phyloP scores from a whole-genome alignment of 2,797 vertebrate species.

The Clarias fuscus region DNA sequence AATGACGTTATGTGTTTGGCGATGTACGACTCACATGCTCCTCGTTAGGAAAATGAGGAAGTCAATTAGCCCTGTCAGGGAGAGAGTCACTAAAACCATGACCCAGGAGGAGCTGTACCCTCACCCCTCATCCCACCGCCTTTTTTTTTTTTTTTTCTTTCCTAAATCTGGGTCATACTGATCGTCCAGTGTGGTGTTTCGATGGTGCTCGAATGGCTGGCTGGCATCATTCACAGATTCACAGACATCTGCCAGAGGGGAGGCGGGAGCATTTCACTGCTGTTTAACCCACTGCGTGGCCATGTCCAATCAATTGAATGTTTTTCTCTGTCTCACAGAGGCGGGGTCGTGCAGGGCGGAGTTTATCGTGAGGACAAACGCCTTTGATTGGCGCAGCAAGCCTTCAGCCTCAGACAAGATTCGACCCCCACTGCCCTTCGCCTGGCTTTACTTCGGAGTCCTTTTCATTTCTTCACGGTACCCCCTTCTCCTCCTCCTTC shows the following conservation, averaged over 20 bases:
- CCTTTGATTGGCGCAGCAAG: conserved; percentile 56
- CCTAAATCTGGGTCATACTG: conserved; percentile 24
- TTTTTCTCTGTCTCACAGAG: conserved; percentile 50
- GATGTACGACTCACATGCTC: conserved; percentile 23
- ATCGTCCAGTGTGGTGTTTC: conserved; percentile 25
- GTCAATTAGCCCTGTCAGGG: conserved; percentile 52
- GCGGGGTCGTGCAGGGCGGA: conserved; percentile 50
- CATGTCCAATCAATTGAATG: conserved; percentile 66
- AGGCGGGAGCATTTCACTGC: conserved; percentile 52
- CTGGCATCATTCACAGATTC: conserved; percentile 48
- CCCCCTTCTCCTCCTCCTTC: conserved; percentile 26
- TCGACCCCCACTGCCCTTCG: conserved; percentile 33
- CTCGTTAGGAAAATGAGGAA: conserved; percentile 51
- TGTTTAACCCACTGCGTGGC: conserved; percentile 57
- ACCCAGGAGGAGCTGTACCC: conserved; percentile 27
- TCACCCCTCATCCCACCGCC: too few relatives aligned
- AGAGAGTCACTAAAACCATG: conserved; percentile 19
- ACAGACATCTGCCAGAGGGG: conserved; percentile 60
- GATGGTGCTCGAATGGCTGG: conserved; percentile 30
- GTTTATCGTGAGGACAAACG: conserved; percentile 60
- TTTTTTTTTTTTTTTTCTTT: background rate
- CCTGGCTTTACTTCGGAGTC: conserved; percentile 28
- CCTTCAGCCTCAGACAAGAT: conserved; percentile 29
- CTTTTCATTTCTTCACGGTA: conserved; percentile 44
- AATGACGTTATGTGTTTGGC: conserved; percentile 53